Conservation (phyloP, 2,113 vertebrate genomes). For the Abramis brama region DNA sequence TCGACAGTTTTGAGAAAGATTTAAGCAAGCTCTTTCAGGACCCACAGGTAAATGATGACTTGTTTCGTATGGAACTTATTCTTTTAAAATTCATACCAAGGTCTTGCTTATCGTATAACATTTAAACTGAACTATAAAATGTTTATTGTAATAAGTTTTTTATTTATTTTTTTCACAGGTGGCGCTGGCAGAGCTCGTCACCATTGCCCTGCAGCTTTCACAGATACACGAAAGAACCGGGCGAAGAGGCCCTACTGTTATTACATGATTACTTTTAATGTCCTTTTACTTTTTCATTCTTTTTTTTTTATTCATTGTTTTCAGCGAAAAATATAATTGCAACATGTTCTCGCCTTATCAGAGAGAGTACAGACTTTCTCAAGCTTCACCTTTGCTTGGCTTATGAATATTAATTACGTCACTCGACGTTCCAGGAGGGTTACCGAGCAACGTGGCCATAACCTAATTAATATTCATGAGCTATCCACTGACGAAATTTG, state of each 20-base stretch:
- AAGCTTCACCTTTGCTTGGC: background rate
- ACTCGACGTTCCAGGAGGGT: background rate
- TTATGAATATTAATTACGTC: background rate
- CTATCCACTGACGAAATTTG: background rate
- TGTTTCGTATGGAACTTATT: background rate
- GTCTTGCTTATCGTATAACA: background rate
- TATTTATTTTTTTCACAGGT: slow-evolving; percentile 73
- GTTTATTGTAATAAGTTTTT: too few relatives aligned
- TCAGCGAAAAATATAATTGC: background rate
- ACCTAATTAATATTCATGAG: background rate
- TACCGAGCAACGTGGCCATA: background rate
- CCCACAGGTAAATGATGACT: slow-evolving; percentile 82
- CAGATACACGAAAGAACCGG: slow-evolving; percentile 88
- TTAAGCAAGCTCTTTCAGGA: slow-evolving; percentile 81
- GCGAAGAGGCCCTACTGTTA: slow-evolving; percentile 85
- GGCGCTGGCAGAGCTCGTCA: slow-evolving; percentile 88
- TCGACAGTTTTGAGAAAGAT: slow-evolving; percentile 94
- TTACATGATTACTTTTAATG: slow-evolving; percentile 78
- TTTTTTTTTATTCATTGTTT: background rate
- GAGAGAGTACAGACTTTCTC: background rate
- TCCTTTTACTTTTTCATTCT: background rate
- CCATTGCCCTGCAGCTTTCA: slow-evolving; percentile 91
- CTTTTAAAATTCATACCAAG: background rate
- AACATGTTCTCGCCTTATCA: background rate
- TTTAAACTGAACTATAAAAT: background rate